These are phyloP conservation scores for Tigriopus californicus DNA, from an alignment of 2,888 invertebrate genomes.

Conservation along the genomic window DNA sequence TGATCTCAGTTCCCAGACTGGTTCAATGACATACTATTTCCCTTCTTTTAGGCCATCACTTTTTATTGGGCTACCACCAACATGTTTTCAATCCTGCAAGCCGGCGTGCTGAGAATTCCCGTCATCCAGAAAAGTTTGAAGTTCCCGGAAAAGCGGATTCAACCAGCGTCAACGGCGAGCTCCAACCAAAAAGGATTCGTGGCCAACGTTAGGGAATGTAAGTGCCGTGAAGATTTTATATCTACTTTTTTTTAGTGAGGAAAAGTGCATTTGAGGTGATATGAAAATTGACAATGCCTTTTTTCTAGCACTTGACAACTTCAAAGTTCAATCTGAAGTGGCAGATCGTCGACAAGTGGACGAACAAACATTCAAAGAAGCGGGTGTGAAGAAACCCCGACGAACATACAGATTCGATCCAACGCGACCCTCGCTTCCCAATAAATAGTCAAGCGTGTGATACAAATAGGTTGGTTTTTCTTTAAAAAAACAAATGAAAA, in stretches of 20 bases:
- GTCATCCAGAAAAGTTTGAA: conserved; percentile 46
- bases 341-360: neutral
- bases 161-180: neutral
- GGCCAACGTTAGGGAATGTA: neutral
- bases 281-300: no score
- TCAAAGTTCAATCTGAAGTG: neutral
- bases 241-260: neutral
- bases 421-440: neutral
- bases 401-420: conserved; percentile 12
- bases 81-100: conserved; percentile 61
- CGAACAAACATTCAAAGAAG: conserved; percentile 4
- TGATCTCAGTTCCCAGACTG: no score
- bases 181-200: neutral
- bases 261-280: no score
- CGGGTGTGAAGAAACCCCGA: neutral
- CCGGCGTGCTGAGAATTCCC: conserved; percentile 52
- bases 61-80: conserved; percentile 81
- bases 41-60: conserved; percentile 43
- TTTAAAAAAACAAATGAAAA: neutral
- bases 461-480: neutral
- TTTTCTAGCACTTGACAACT: neutral
- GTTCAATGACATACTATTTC: no score
- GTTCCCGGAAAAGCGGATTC: neutral
- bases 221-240: no score
- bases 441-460: neutral